Conservation (phyloP, 2,113 vertebrate species). For the Drymodes brunneopygia region DNA sequence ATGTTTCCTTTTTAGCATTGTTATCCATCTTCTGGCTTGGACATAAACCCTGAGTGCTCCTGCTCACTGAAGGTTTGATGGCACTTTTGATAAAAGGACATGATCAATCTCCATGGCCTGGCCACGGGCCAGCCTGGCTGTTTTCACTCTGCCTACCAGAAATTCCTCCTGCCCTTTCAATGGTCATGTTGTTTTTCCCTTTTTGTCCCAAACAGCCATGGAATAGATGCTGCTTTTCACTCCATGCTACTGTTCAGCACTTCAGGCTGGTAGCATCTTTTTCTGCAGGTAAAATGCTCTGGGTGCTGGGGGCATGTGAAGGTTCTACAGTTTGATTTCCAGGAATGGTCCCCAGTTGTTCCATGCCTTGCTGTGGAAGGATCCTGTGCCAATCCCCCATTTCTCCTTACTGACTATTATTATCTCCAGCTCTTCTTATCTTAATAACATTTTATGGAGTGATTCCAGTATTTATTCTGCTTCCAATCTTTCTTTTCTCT, state of each 20-base stretch:
- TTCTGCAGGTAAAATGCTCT: background rate
- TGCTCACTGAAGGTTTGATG: background rate
- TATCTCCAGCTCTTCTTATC: background rate
- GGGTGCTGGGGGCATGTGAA: background rate
- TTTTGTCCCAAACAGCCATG: background rate
- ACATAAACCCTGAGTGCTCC: background rate
- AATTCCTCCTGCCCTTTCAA: background rate
- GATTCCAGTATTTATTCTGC: background rate
- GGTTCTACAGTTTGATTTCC: background rate
- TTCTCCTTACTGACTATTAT: background rate
- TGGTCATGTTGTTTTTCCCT: background rate
- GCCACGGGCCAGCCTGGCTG: background rate
- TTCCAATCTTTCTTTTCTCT: background rate
- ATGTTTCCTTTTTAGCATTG: background rate
- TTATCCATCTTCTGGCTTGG: background rate
- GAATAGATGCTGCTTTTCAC: background rate
- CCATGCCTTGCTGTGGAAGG: background rate
- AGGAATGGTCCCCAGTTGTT: background rate
- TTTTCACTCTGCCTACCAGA: background rate
- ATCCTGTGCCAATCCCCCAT: background rate
- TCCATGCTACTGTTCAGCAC: background rate
- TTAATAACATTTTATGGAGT: background rate
- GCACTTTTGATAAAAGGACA: background rate
- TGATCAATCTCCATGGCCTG: background rate
- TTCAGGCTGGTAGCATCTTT: background rate